Evolutionary conservation across 1,140 invertebrate genomes (phyloP), one percentile per base, ranked within the genome.

Genomic region (Tetraneura akinire): DNA sequence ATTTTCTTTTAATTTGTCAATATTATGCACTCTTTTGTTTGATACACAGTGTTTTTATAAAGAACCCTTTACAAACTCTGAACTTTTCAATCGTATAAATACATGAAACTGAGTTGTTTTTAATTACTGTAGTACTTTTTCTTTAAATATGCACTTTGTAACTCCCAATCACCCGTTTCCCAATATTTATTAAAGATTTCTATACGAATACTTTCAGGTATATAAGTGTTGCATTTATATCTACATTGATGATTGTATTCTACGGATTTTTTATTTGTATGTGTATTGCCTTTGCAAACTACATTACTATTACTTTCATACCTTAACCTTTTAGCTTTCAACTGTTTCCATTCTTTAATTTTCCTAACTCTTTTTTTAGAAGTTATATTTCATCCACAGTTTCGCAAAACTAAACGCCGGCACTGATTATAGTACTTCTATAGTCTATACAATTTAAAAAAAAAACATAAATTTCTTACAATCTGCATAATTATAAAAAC

Each of bases 111-210:
- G 21, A 37, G 23, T 74, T 49, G 1, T 74, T 26, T 26, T 73
- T 21, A 49, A 2, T 51, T 0, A 11, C 45, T 32, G 21, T 49
- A 1, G 23, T 14, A 21, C 32, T 81, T 51, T 78, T 47, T 32
- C 68, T 76, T 42, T 71, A 81, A 47, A 51, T 71, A 81, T 47
- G 81, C 21, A n/a, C 74, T 51, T 64, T 85, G 81, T 26, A 82
- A 47, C 18, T 82, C 68, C 78, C 68, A 71, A 70, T 82, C 45
- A 55, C 82, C 82, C 37, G 82, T 3, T 80, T 80, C 14, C 81
- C 82, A 82, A 45, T 74, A 82, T 23, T 82, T 18, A 23, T 80
- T 62, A 49, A 82, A 82, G 1, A 82, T 57, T 45, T 82, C 64
- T 81, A 82, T 74, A 26, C 82, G 47, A 47, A 81, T 11, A n/a